phyloP scores from a whole-genome alignment of 2,888 invertebrate species.

The Seira musarum region DNA sequence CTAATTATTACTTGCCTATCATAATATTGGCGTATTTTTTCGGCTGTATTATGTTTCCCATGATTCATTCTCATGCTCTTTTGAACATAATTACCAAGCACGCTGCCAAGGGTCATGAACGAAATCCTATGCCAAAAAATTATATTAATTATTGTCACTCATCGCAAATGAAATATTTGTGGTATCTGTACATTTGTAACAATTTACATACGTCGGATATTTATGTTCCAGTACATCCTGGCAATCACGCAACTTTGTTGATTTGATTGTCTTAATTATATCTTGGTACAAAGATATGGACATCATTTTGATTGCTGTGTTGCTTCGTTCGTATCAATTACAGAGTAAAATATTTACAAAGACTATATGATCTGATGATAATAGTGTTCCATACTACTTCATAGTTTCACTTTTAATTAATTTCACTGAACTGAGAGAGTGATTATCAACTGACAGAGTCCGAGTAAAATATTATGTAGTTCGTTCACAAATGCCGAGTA shows the following conservation, averaged over 20 bases:
- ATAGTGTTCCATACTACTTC: neutral
- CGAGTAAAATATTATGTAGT: neutral
- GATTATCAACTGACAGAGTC: neutral
- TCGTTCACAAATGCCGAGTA: too few species aligned
- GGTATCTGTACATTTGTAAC: neutral
- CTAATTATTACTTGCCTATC: conserved; percentile 75
- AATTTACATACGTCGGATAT: conserved; percentile 65
- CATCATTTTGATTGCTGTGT: conserved; percentile 68
- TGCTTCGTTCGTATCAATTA: neutral
- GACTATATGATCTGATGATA: neutral
- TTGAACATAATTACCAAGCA: conserved; percentile 79
- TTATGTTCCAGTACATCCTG: conserved; percentile 63
- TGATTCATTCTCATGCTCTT: conserved; percentile 79
- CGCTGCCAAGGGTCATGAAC: conserved; percentile 79
- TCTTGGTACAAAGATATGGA: conserved; percentile 62
- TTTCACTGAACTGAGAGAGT: neutral
- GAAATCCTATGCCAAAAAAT: conserved; percentile 74
- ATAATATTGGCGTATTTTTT: conserved; percentile 75
- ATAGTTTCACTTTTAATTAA: neutral
- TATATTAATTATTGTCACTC: neutral
- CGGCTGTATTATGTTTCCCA: conserved; percentile 76
- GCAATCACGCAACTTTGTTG: conserved; percentile 54
- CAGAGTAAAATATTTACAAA: neutral
- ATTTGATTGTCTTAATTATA: conserved; percentile 64
- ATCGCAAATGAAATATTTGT: neutral